Evolutionary conservation across 2,113 vertebrate species (phyloP).

Genomic region (Marmota flaviventris): DNA sequence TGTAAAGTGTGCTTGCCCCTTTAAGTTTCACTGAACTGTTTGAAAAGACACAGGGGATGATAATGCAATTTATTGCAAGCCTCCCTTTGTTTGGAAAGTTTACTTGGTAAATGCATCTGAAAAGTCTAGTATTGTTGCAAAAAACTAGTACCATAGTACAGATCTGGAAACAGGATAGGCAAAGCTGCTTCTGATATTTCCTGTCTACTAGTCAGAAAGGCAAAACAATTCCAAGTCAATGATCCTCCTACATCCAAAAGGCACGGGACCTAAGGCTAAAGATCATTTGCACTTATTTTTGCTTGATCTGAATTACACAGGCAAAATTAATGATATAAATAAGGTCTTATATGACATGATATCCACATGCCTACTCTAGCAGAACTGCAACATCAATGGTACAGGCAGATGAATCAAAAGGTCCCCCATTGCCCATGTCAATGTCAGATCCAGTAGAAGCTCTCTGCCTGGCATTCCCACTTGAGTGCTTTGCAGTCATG

Average conservation of each 20-base stretch:
- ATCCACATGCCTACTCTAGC: slow-evolving; percentile 42
- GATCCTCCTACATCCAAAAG: neutral
- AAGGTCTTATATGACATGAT: slow-evolving; percentile 43
- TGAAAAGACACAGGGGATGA: slow-evolving; percentile 20
- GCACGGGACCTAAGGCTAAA: neutral
- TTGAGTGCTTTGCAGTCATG: slow-evolving; percentile 65
- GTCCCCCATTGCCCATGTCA: neutral
- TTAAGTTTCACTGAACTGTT: slow-evolving; percentile 6
- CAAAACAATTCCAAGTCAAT: slow-evolving; percentile 9
- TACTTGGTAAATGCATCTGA: neutral
- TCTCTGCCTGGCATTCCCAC: neutral
- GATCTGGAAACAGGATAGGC: neutral
- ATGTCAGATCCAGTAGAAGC: slow-evolving; percentile 50
- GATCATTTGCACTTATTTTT: neutral
- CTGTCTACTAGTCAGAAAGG: slow-evolving; percentile 28
- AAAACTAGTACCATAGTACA: slow-evolving; percentile 7
- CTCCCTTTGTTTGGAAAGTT: slow-evolving; percentile 15
- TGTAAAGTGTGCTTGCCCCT: neutral
- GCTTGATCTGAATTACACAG: slow-evolving; percentile 51
- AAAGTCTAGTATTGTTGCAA: neutral
- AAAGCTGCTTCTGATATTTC: slow-evolving; percentile 38
- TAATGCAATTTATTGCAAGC: neutral
- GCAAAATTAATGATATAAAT: slow-evolving; percentile 52
- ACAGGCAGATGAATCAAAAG: slow-evolving; percentile 60
- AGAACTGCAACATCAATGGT: slow-evolving; percentile 24